Percentiles rank a stretch among this genome's conserved stretches.
Conservation (phyloP, 2,113 vertebrate species). For the Formicarius rufipectus region DNA sequence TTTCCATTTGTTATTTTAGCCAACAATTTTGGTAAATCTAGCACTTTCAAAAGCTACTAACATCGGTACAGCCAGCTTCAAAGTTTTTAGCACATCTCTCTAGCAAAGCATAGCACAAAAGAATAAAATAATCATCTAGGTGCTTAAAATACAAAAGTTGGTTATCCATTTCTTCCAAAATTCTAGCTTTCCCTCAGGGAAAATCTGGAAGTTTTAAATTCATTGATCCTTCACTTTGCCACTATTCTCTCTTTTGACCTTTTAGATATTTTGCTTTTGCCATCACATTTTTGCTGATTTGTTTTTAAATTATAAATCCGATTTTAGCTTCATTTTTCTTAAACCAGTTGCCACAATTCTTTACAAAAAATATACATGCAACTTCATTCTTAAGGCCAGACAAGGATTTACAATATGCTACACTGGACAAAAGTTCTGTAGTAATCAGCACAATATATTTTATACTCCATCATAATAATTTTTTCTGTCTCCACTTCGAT, state of each 20-base stretch:
- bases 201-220: slow-evolving; percentile 46
- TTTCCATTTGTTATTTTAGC: neutral
- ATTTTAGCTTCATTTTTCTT: slow-evolving; percentile 37
- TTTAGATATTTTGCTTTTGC: neutral
- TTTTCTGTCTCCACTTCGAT: slow-evolving; percentile 64
- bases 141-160: neutral
- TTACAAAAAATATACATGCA: slow-evolving; percentile 7
- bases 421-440: slow-evolving; percentile 65
- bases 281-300: slow-evolving; percentile 24
- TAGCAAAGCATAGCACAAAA: neutral
- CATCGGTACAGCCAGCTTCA: neutral
- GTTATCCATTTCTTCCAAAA: slow-evolving; percentile 23
- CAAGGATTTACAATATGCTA: slow-evolving; percentile 75
- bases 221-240: neutral
- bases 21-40: neutral
- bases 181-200: slow-evolving; percentile 1
- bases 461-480: slow-evolving; percentile 64
- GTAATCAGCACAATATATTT: slow-evolving; percentile 74
- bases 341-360: slow-evolving; percentile 9
- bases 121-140: slow-evolving; percentile 9
- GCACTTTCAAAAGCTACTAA: neutral
- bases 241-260: neutral
- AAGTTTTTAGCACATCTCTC: neutral
- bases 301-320: slow-evolving; percentile 42
- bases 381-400: slow-evolving; percentile 50